phyloP scores from a whole-genome alignment of 2,113 vertebrate species.

The Melierax canorus region DNA sequence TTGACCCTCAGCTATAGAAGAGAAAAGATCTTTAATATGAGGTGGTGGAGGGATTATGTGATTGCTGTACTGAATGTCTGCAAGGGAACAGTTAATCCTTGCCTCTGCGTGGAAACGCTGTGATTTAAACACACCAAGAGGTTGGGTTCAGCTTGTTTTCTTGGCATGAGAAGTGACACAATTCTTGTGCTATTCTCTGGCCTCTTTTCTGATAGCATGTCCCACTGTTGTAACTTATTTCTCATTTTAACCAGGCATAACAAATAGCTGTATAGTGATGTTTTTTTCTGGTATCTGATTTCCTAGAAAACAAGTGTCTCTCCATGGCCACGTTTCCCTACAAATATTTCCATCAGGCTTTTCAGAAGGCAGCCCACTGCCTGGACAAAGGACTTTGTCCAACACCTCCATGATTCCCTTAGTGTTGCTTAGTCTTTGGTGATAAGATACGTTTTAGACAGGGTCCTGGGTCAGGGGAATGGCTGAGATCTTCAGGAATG shows the following conservation, averaged over 20 bases:
- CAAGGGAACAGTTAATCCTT: background rate
- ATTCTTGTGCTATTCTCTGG: background rate
- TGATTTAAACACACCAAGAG: background rate
- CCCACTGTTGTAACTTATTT: background rate
- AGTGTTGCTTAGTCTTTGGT: background rate
- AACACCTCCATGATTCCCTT: background rate
- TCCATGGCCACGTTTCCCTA: background rate
- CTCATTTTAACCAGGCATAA: background rate
- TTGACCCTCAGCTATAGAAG: background rate
- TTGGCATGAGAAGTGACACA: fast-evolving
- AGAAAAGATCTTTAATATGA: background rate
- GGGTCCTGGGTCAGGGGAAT: background rate
- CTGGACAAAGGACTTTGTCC: background rate
- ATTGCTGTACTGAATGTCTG: background rate
- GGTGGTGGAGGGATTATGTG: background rate
- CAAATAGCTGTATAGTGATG: background rate
- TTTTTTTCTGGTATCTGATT: background rate
- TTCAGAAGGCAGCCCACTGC: background rate
- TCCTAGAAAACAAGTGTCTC: background rate
- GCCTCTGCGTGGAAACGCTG: background rate
- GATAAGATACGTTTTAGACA: background rate
- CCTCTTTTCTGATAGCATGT: background rate
- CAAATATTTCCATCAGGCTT: background rate
- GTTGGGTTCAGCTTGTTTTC: background rate
- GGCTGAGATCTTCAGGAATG: background rate